phyloP scores from a whole-genome alignment of 1,140 invertebrate genomes.

The Bombus waltoni region DNA sequence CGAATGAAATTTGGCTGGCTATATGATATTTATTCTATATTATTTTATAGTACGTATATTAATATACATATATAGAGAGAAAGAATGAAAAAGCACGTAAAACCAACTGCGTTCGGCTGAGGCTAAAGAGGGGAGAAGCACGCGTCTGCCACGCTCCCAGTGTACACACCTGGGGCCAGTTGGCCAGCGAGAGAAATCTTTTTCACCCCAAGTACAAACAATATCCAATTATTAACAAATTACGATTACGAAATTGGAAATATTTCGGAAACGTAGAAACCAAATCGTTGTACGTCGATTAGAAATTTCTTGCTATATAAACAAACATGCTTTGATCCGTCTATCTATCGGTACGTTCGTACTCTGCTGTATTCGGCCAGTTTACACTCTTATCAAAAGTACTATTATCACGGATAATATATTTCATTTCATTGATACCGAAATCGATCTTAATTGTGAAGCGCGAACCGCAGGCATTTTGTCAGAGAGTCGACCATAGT shows the following conservation, averaged over 20 bases:
- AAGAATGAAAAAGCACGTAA: constrained; percentile 60
- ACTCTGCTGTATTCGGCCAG: background rate
- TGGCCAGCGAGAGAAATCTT: constrained; percentile 66
- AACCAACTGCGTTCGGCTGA: constrained; percentile 62
- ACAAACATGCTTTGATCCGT: background rate
- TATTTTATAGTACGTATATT: background rate
- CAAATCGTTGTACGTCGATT: background rate
- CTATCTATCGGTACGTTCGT: background rate
- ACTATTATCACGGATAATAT: background rate
- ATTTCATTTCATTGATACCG: background rate
- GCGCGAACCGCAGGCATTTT: background rate
- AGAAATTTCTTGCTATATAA: constrained; percentile 6
- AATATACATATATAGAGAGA: constrained; percentile 18
- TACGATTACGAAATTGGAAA: constrained; percentile 71
- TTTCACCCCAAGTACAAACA: constrained; percentile 68
- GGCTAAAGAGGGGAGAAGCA: constrained; percentile 81
- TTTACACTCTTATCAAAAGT: background rate
- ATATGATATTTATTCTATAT: background rate
- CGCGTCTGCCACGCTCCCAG: constrained; percentile 80
- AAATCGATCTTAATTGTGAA: background rate
- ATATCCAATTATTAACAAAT: constrained; percentile 79
- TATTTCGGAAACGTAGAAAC: constrained; percentile 64
- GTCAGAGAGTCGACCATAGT: background rate
- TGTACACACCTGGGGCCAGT: constrained; percentile 71
- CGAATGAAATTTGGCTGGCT: background rate